Evolutionary conservation across 1,140 invertebrate species (phyloP).

Genomic region (Wiebesia pumilae): DNA sequence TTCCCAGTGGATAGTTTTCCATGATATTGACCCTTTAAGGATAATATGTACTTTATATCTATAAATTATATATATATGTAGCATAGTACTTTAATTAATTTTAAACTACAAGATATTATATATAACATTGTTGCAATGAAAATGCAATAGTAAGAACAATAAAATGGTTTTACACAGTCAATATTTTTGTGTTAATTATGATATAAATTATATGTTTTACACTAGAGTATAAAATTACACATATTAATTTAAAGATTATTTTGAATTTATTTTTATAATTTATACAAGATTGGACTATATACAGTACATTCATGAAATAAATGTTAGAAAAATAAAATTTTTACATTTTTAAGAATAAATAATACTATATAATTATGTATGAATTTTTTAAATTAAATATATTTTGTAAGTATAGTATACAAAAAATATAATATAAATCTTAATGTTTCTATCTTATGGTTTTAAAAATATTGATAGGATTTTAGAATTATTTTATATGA

Average conservation of each 20-base stretch:
- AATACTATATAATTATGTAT: not conserved
- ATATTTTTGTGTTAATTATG: not conserved
- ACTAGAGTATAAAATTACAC: not conserved
- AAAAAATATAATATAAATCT: not conserved
- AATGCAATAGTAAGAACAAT: not conserved
- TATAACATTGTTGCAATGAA: not conserved
- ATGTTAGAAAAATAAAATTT: too few relatives aligned
- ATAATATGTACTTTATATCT: too few relatives aligned
- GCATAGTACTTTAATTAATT: not conserved
- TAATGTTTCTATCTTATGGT: too few relatives aligned
- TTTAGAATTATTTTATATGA: too few relatives aligned
- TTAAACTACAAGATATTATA: not conserved
- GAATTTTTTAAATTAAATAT: not conserved
- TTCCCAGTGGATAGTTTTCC: not conserved
- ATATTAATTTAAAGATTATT: not conserved
- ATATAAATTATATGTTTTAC: not conserved
- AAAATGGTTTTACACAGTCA: conserved; percentile 14
- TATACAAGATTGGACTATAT: not conserved
- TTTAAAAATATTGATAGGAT: too few relatives aligned
- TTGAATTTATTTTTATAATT: not conserved
- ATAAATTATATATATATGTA: too few relatives aligned
- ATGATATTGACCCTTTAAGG: not conserved
- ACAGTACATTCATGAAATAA: not conserved
- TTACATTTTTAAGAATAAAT: not conserved
- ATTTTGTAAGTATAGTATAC: not conserved